Percentiles rank a stretch among this genome's conserved stretches.
phyloP scores from a whole-genome alignment of 2,113 vertebrate genomes.

The Gracilinanus agilis region DNA sequence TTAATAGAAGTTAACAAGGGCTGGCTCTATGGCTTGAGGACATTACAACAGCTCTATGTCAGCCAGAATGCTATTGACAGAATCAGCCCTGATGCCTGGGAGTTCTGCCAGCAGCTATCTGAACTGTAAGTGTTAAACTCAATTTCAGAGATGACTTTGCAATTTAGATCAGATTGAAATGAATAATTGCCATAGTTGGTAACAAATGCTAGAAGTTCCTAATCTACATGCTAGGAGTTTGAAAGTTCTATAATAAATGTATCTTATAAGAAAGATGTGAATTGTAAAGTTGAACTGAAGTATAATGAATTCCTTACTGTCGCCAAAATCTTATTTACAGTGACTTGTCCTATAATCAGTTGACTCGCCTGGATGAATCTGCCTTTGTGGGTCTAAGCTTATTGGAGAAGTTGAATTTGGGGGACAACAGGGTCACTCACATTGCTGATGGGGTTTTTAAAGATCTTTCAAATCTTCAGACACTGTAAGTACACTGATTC shows the following conservation, averaged over 20 bases:
- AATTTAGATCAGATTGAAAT: conserved; percentile 56
- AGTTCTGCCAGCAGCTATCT: conserved; percentile 97
- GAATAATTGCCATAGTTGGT: conserved; percentile 36
- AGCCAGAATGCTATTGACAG: conserved; percentile 93
- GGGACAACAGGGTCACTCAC: conserved; percentile 94
- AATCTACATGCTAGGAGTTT: not conserved
- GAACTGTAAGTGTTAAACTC: conserved; percentile 92
- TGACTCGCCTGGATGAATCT: conserved; percentile 95
- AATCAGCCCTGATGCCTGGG: conserved; percentile 97
- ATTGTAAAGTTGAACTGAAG: conserved; percentile 55
- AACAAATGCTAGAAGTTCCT: conserved; percentile 14
- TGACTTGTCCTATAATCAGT: conserved; percentile 95
- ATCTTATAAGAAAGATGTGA: conserved; percentile 9
- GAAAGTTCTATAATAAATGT: conserved; percentile 40
- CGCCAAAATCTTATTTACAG: conserved; percentile 62
- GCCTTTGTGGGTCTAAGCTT: conserved; percentile 92
- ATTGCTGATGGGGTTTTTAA: conserved; percentile 95
- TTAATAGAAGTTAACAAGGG: conserved; percentile 98
- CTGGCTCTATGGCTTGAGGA: conserved; percentile 96
- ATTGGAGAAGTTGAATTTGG: conserved; percentile 93
- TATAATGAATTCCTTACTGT: conserved; percentile 56
- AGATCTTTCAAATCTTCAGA: conserved; percentile 90
- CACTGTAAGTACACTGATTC: conserved; percentile 89
- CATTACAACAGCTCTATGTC: conserved; percentile 92
- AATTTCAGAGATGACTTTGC: conserved; percentile 52